Evolutionary conservation across 2,888 invertebrate genomes (phyloP).

Genomic region (Caenorhabditis panamensis): DNA sequence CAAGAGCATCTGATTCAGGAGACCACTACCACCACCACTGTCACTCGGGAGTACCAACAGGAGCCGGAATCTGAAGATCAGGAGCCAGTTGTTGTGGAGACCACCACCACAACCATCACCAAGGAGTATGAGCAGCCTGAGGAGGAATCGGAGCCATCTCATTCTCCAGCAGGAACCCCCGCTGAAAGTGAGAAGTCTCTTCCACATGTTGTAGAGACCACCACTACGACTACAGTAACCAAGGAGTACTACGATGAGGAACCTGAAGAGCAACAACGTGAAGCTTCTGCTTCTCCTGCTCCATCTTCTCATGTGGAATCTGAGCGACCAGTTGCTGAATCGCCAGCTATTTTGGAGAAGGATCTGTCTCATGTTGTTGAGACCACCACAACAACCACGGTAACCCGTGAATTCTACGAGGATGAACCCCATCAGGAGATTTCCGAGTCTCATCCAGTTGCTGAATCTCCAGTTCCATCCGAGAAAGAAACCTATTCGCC

Average conservation of each 20-base stretch:
- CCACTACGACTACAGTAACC: conserved; percentile 21
- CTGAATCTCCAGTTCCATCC: conserved; percentile 5
- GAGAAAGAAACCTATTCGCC: conserved; percentile 9
- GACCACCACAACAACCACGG: conserved; percentile 30
- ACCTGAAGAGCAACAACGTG: neutral
- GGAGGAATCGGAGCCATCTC: no score
- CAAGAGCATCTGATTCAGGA: conserved; percentile 9
- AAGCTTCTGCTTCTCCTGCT: neutral
- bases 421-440: conserved; percentile 4
- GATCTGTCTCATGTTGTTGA: conserved; percentile 16
- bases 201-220: conserved; percentile 6
- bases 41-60: conserved; percentile 13
- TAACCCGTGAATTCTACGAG: conserved; percentile 22
- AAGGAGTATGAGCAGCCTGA: no score
- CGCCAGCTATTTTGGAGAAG: conserved; percentile 21
- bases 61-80: conserved; percentile 6
- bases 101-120: no score
- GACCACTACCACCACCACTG: conserved; percentile 16
- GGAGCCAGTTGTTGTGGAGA: conserved; percentile 3
- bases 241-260: conserved; percentile 26
- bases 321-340: conserved; percentile 8
- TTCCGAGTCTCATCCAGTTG: neutral
- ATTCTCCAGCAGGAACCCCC: no score
- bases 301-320: conserved; percentile 22
- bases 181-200: neutral